Evolutionary conservation across 2,113 vertebrate species (phyloP).

Genomic region (Erythrocebus patas): DNA sequence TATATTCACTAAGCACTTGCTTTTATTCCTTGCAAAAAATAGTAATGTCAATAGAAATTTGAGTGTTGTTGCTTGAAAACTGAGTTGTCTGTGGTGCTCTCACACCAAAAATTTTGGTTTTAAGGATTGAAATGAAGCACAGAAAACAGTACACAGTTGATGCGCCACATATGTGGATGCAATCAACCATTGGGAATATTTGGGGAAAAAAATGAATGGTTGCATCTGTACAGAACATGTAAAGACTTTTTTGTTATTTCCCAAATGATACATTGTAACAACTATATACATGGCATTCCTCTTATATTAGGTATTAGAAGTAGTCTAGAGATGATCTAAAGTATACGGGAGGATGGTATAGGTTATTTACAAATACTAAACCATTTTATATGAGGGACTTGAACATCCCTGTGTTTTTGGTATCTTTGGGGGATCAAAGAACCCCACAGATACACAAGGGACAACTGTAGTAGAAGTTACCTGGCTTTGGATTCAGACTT

Average conservation of each 20-base stretch:
- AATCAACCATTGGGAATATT: neutral
- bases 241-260: neutral
- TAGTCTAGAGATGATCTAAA: neutral
- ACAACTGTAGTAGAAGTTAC: neutral
- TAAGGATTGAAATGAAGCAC: neutral
- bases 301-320: neutral
- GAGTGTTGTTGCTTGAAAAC: neutral
- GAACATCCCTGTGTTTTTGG: neutral
- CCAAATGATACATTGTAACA: neutral
- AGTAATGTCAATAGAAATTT: neutral
- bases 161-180: neutral
- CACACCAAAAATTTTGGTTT: neutral
- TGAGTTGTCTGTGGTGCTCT: neutral
- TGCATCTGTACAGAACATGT: neutral
- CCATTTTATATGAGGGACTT: neutral
- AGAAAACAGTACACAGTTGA: neutral
- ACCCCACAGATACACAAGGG: neutral
- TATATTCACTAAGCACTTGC: neutral
- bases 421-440: neutral
- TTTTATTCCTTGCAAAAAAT: neutral
- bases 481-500: neutral
- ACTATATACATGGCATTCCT: neutral
- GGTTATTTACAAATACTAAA: neutral
- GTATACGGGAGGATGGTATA: neutral
- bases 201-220: neutral